Evolutionary conservation across 1,140 invertebrate species (phyloP).

Genomic region (Bombus waltoni): DNA sequence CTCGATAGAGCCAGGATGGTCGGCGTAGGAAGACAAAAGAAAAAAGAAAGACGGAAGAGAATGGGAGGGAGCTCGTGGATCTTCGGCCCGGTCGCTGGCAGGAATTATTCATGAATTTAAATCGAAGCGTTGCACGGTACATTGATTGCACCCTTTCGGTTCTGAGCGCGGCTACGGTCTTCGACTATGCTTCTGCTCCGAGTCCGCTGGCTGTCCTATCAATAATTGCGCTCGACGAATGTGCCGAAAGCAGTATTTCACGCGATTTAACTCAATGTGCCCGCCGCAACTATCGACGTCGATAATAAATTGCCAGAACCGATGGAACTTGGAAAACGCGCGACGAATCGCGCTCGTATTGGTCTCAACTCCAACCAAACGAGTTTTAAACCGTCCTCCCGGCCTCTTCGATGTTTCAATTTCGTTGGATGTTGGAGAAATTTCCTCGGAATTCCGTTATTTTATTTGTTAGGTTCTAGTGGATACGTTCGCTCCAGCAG

Average conservation of each 20-base stretch:
- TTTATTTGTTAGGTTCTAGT: neutral
- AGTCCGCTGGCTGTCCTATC: conserved; percentile 46
- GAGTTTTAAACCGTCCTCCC: neutral
- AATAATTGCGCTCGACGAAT: conserved; percentile 70
- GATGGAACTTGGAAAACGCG: conserved; percentile 10
- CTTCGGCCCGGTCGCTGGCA: conserved; percentile 42
- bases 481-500: neutral
- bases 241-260: conserved; percentile 72
- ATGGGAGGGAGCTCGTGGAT: conserved; percentile 57
- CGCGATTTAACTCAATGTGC: conserved; percentile 69
- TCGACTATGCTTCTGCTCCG: neutral
- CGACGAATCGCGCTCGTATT: neutral
- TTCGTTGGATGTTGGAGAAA: neutral
- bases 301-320: conserved; percentile 54
- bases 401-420: conserved; percentile 25
- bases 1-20: conserved; percentile 9
- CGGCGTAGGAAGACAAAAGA: neutral
- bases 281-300: conserved; percentile 42
- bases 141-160: conserved; percentile 72
- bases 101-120: conserved; percentile 80
- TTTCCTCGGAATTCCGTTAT: neutral
- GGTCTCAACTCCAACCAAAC: too few relatives aligned
- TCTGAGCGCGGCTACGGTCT: conserved; percentile 40
- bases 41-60: conserved; percentile 24
- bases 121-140: conserved; percentile 73